Percentiles rank a stretch among this genome's conserved stretches.
These are phyloP conservation scores for Terebella lapidaria DNA, from an alignment of 2,888 invertebrate genomes.

Conservation along the genomic window DNA sequence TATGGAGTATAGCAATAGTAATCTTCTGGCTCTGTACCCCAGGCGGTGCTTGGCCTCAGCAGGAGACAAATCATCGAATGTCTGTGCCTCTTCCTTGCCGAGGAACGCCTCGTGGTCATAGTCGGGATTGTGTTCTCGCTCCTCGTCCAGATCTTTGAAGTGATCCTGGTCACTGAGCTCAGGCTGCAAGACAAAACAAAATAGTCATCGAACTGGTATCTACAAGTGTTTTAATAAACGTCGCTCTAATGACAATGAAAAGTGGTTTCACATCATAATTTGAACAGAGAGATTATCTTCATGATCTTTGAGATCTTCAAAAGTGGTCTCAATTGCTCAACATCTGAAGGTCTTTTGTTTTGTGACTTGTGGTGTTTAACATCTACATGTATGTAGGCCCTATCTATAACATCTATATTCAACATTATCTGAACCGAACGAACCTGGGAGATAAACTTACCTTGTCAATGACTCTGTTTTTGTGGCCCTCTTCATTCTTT, in stretches of 20 bases:
- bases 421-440: too few relatives aligned
- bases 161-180: constrained; percentile 74
- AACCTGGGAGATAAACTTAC: neutral
- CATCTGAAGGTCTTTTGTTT: neutral
- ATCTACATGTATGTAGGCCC: neutral
- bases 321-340: neutral
- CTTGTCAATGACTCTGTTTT: constrained; percentile 1
- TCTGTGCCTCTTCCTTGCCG: constrained; percentile 83
- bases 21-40: too few relatives aligned
- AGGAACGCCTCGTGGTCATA: constrained; percentile 97
- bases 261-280: too few relatives aligned
- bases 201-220: neutral
- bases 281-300: too few relatives aligned
- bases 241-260: too few relatives aligned
- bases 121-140: constrained; percentile 63
- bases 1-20: too few relatives aligned
- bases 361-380: too few relatives aligned
- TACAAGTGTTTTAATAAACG: too few relatives aligned
- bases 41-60: constrained; percentile 90
- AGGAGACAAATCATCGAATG: constrained; percentile 87
- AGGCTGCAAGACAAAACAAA: constrained; percentile 25
- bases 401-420: neutral
- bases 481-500: neutral
- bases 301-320: too few relatives aligned
- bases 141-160: constrained; percentile 54